Percentiles rank a stretch among this genome's conserved stretches.
Conservation (phyloP, 2,888 invertebrate species). For the Vanessa cardui region DNA sequence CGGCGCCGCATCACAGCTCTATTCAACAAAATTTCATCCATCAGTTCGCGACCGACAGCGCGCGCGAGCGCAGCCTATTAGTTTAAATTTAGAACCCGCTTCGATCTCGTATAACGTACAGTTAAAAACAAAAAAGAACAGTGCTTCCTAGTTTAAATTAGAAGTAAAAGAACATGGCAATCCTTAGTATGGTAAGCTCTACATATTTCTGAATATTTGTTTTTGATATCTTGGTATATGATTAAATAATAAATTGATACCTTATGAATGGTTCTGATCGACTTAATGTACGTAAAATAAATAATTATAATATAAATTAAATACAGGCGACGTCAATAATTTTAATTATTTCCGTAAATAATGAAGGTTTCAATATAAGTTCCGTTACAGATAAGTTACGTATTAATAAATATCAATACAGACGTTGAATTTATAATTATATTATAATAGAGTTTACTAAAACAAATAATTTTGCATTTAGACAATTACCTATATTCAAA, state of each 20-base stretch:
- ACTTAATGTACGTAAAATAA: too few species aligned
- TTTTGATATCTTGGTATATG: background rate
- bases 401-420: too few species aligned
- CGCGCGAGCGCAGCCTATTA: constrained; percentile 56
- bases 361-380: too few species aligned
- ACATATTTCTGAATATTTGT: background rate
- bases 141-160: constrained; percentile 71
- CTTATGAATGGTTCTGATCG: background rate
- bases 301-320: too few species aligned
- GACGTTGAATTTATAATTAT: too few species aligned
- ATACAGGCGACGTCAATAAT: too few species aligned
- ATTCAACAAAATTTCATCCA: constrained; percentile 61
- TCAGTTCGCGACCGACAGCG: constrained; percentile 65
- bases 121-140: constrained; percentile 53
- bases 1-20: constrained; percentile 43
- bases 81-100: constrained; percentile 50
- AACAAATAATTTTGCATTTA: background rate
- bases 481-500: too few species aligned
- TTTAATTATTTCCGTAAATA: too few species aligned
- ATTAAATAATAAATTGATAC: background rate
- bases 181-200: constrained; percentile 62
- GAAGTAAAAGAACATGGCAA: constrained; percentile 67
- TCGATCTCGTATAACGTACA: constrained; percentile 39
- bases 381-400: too few species aligned
- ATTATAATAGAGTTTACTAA: too few species aligned